Percentiles rank a stretch among this genome's conserved stretches.
Evolutionary conservation across 2,888 invertebrate species (phyloP).

Genomic region (Volucella bombylans): DNA sequence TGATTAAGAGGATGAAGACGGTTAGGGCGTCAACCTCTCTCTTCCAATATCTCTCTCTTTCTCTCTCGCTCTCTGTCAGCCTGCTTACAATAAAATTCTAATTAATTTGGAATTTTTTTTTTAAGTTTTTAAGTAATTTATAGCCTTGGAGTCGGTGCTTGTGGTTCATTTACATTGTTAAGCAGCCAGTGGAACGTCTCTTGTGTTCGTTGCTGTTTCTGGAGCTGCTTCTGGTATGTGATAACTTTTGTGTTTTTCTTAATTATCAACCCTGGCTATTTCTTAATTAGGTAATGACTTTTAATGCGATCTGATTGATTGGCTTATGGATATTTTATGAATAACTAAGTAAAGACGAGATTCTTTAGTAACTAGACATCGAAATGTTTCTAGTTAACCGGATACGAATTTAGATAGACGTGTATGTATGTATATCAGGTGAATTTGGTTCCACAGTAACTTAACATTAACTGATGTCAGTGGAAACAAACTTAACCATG

Average conservation of each 20-base stretch:
- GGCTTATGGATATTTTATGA: slow-evolving; percentile 65
- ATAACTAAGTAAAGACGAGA: slow-evolving; percentile 47
- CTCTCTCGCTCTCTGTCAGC: background rate
- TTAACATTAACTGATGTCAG: too few relatives aligned
- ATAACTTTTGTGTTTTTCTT: slow-evolving; percentile 23
- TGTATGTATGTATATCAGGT: too few relatives aligned
- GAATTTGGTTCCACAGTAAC: too few relatives aligned
- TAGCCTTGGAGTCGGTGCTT: slow-evolving; percentile 35
- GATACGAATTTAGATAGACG: too few relatives aligned
- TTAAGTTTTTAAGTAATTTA: slow-evolving; percentile 30
- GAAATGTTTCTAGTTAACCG: background rate
- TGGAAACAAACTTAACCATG: too few relatives aligned
- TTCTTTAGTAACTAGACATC: slow-evolving; percentile 14
- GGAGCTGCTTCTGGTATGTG: slow-evolving; percentile 8
- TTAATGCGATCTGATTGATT: slow-evolving; percentile 69
- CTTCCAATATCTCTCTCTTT: background rate
- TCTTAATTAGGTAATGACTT: slow-evolving; percentile 66
- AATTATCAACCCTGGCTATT: slow-evolving; percentile 60
- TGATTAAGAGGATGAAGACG: background rate
- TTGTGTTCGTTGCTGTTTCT: background rate
- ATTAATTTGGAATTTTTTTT: slow-evolving; percentile 53
- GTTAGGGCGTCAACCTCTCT: too few relatives aligned
- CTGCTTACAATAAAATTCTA: slow-evolving; percentile 57
- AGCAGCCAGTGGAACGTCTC: slow-evolving; percentile 59
- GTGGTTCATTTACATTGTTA: slow-evolving; percentile 70